phyloP scores from a whole-genome alignment of 2,113 vertebrate species.

The Seriola quinqueradiata region DNA sequence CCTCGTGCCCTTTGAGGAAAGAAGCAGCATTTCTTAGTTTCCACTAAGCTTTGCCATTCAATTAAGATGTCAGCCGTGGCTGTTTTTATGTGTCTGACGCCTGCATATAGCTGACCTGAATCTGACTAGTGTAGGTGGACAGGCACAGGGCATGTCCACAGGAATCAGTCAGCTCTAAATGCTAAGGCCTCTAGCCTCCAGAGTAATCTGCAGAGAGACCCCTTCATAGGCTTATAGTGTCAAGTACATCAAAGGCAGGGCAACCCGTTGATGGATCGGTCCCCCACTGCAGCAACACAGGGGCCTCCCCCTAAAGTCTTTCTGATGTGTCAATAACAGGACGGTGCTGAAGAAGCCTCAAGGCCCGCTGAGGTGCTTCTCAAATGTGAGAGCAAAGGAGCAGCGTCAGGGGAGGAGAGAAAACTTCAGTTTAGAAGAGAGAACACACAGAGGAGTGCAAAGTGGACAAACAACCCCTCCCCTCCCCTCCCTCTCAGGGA shows the following conservation, averaged over 20 bases:
- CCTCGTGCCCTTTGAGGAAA: constrained; percentile 19
- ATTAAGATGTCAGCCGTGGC: constrained; percentile 67
- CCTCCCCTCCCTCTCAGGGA: background rate
- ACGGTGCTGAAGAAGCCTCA: constrained; percentile 15
- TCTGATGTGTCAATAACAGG: constrained; percentile 54
- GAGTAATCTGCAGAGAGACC: constrained; percentile 62
- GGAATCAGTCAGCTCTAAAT: constrained; percentile 79
- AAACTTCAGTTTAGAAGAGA: background rate
- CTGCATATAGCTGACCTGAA: constrained; percentile 61
- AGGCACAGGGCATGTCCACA: constrained; percentile 64
- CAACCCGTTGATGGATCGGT: constrained; percentile 46
- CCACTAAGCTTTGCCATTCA: constrained; percentile 39
- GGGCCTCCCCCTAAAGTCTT: constrained; percentile 43
- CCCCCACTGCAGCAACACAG: constrained; percentile 40
- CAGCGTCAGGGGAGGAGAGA: background rate
- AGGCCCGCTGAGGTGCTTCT: constrained; percentile 12
- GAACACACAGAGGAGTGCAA: background rate
- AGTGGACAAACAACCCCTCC: constrained; percentile 7
- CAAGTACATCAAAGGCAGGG: constrained; percentile 70
- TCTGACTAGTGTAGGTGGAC: constrained; percentile 73
- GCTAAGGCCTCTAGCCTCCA: constrained; percentile 64
- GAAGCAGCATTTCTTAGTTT: constrained; percentile 43
- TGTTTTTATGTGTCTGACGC: constrained; percentile 62
- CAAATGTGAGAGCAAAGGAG: constrained; percentile 23
- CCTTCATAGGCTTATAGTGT: constrained; percentile 74